phyloP scores from a whole-genome alignment of 1,140 invertebrate genomes.

The Ganaspis sp. region DNA sequence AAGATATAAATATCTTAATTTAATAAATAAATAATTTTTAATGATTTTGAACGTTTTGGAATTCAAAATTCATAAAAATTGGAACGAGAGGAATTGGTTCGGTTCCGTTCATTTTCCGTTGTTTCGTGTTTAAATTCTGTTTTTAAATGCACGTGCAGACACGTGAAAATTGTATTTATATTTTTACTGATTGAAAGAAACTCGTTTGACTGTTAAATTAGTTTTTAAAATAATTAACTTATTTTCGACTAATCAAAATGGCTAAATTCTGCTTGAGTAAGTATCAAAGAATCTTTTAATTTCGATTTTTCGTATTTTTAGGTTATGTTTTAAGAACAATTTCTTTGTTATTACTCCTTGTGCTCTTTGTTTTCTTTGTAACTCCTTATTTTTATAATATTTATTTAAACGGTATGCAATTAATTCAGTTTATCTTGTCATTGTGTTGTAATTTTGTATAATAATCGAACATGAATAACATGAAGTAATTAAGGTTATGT shows the following conservation, averaged over 20 bases:
- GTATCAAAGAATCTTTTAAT: conserved; percentile 58
- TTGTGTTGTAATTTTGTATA: no score
- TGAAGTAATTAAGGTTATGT: no score
- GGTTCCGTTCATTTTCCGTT: no score
- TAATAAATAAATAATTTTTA: no score
- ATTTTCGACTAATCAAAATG: conserved; percentile 61
- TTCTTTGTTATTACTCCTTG: background rate
- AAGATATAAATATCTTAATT: no score
- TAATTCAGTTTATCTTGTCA: no score
- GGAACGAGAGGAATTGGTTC: no score
- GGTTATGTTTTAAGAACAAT: background rate
- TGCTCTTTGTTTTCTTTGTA: background rate
- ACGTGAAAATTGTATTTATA: conserved; percentile 5
- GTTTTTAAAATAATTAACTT: background rate
- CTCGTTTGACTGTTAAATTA: background rate
- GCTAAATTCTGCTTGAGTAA: conserved; percentile 79
- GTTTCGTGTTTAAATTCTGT: no score
- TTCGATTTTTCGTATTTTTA: background rate
- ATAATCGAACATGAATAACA: no score
- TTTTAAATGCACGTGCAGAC: background rate
- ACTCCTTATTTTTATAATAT: background rate
- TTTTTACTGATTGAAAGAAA: background rate
- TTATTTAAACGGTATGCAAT: no score
- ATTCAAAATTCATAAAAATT: conserved; percentile 47
- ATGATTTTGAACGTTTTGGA: conserved; percentile 32